phyloP scores from a whole-genome alignment of 2,113 vertebrate species.

The Melanerpes aurifrons region DNA sequence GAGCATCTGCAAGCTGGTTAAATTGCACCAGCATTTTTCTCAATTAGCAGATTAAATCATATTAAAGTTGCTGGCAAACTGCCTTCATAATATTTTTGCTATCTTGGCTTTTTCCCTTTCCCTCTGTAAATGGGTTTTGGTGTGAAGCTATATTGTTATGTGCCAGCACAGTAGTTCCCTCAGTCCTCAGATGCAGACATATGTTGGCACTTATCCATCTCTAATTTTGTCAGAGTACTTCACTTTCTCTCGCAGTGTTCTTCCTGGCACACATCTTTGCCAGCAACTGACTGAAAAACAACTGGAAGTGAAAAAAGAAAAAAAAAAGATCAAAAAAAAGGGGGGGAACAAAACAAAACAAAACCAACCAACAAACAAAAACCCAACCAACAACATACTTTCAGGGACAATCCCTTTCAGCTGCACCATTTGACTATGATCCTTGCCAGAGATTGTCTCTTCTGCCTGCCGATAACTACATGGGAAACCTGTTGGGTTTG shows the following conservation, averaged over 20 bases:
- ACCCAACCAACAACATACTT: neutral
- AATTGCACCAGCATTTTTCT: slow-evolving; percentile 16
- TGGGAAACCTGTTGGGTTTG: neutral
- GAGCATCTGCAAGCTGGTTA: neutral
- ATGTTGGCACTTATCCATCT: slow-evolving; percentile 23
- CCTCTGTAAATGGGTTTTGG: neutral
- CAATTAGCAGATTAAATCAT: slow-evolving; percentile 48
- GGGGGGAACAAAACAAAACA: too few relatives aligned
- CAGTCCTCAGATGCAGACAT: slow-evolving; percentile 25
- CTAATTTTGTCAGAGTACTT: slow-evolving; percentile 37
- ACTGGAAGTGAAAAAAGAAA: neutral
- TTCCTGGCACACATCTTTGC: slow-evolving; percentile 25
- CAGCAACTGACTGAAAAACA: slow-evolving; percentile 9
- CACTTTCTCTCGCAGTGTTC: slow-evolving; percentile 21
- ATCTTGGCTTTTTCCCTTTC: slow-evolving; percentile 21
- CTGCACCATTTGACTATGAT: neutral
- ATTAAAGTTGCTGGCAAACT: neutral
- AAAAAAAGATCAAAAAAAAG: neutral
- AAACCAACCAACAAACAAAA: neutral
- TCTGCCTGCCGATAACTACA: slow-evolving; percentile 2
- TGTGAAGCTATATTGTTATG: neutral
- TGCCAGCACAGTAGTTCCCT: slow-evolving; percentile 21
- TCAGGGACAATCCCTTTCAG: slow-evolving; percentile 2
- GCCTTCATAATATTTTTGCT: slow-evolving; percentile 10
- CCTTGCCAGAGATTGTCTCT: slow-evolving; percentile 23